Base-by-base conservation (phyloP, 2,888 invertebrate genomes). In the Autographa gamma region DNA sequence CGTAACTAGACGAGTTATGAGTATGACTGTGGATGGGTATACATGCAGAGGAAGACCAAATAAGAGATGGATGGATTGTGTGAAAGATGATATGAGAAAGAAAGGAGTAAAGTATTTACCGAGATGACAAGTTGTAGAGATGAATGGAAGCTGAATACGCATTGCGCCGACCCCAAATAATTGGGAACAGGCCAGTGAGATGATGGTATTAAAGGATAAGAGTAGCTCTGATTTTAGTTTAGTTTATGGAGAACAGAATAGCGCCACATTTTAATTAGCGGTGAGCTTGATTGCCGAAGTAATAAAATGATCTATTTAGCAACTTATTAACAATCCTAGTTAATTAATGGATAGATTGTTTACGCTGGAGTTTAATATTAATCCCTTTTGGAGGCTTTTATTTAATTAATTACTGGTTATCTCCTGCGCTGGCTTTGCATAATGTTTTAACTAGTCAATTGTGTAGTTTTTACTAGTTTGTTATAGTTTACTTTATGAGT, bases 181-280 rank as follows among this genome's bases (percentile, higher is more conserved):
- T n/a, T n/a, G n/a, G n/a, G n/a, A n/a, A n/a, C n/a, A n/a, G n/a
- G n/a, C n/a, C n/a, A n/a, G n/a, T n/a, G n/a, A n/a, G n/a, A n/a
- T n/a, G n/a, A 34, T 34, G 34, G 2, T 34, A 34, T 2, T 34
- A 34, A 34, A 34, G 6, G 34, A 34, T 34, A 0, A 34, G 6
- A 8, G 6, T 34, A 34, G 34, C 6, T 34, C 2, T 34, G 41
- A 13, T 41, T 43, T 16, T 16, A 7, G n/a, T 48, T n/a, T 48
- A 48, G n/a, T 7, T 48, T 16, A 16, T 6, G 2, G 6, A 16
- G 1, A 43, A 5, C 48, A 48, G 16, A 48, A 48, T 48, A 6
- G 16, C 48, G 2, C 48, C n/a, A 11, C 32, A 68, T 66, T 77
- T 77, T 61, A 78, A 73, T 77, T 64, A 78, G 59, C 16, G 19